phyloP scores from a whole-genome alignment of 2,888 invertebrate species.

The Disparrhopalites patrizii region DNA sequence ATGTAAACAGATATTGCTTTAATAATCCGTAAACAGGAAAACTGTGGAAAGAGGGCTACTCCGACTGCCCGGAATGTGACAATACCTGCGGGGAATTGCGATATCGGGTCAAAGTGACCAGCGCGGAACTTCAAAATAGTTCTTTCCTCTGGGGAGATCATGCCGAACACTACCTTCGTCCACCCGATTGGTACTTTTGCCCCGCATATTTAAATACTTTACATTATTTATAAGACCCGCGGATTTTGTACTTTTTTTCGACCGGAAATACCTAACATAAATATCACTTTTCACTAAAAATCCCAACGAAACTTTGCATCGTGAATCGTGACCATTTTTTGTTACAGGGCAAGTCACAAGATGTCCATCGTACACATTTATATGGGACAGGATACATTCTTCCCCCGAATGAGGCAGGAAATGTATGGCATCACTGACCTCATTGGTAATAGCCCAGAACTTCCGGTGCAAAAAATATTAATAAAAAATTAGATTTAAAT shows the following conservation, averaged over 20 bases:
- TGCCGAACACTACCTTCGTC: too few species aligned
- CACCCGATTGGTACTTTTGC: too few species aligned
- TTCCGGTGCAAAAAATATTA: too few species aligned
- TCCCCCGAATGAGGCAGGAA: constrained; percentile 39
- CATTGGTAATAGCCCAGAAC: too few species aligned
- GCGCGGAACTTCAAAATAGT: constrained; percentile 15
- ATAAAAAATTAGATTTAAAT: too few species aligned
- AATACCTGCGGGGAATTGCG: constrained; percentile 19
- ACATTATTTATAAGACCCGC: background rate
- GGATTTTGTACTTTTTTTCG: background rate
- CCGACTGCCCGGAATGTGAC: constrained; percentile 17
- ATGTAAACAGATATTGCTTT: too few species aligned
- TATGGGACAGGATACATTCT: constrained; percentile 37
- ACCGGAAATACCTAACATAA: background rate
- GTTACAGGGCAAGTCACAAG: constrained; percentile 35
- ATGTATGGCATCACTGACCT: constrained; percentile 42
- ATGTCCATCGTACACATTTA: constrained; percentile 44
- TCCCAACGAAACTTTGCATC: too few species aligned
- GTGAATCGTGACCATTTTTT: too few species aligned
- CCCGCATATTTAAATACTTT: too few species aligned
- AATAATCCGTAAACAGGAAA: too few species aligned
- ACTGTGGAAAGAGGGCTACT: too few species aligned
- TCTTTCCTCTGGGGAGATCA: constrained; percentile 6
- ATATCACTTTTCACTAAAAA: too few species aligned
- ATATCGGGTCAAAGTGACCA: constrained; percentile 12